Percentiles rank a stretch among this genome's conserved stretches.
Evolutionary conservation across 2,888 invertebrate species (phyloP).

Genomic region (Rhingia campestris): DNA sequence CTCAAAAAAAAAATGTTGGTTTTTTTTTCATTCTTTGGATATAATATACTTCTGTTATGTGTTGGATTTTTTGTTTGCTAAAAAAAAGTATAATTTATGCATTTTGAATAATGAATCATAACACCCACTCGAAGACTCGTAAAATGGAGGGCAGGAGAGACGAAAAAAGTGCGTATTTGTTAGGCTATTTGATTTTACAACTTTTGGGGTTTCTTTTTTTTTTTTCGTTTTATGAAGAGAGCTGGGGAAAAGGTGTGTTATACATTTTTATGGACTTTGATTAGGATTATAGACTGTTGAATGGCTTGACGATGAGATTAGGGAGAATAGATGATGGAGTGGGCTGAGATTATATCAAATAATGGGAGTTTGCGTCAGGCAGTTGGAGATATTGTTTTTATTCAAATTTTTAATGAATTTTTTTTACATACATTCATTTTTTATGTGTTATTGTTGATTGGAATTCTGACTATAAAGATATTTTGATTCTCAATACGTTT

Average conservation of each 20-base stretch:
- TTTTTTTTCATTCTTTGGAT: neutral
- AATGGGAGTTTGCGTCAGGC: constrained; percentile 10
- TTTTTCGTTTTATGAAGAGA: constrained; percentile 1
- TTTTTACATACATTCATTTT: too few species aligned
- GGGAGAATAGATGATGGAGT: constrained; percentile 31
- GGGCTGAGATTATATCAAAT: constrained; percentile 36
- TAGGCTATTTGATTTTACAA: constrained; percentile 27
- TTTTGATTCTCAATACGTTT: too few species aligned
- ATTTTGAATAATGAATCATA: constrained; percentile 68
- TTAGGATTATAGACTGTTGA: constrained; percentile 56
- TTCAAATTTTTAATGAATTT: too few species aligned
- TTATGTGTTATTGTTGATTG: too few species aligned
- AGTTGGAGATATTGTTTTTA: too few species aligned
- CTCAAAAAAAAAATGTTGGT: constrained; percentile 28
- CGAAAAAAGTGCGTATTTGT: constrained; percentile 15
- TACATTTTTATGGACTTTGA: constrained; percentile 47
- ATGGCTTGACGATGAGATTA: constrained; percentile 46
- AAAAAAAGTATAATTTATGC: constrained; percentile 35
- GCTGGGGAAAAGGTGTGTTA: constrained; percentile 39
- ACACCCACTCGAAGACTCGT: constrained; percentile 55
- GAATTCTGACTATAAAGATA: too few species aligned
- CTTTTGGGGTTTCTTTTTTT: constrained; percentile 14
- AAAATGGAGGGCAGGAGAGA: constrained; percentile 1
- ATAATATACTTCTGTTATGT: constrained; percentile 14
- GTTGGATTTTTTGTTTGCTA: constrained; percentile 11